Evolutionary conservation across 2,113 vertebrate species (phyloP), one percentile per base, ranked within the genome.

Genomic region (Motacilla tschutschensis): DNA sequence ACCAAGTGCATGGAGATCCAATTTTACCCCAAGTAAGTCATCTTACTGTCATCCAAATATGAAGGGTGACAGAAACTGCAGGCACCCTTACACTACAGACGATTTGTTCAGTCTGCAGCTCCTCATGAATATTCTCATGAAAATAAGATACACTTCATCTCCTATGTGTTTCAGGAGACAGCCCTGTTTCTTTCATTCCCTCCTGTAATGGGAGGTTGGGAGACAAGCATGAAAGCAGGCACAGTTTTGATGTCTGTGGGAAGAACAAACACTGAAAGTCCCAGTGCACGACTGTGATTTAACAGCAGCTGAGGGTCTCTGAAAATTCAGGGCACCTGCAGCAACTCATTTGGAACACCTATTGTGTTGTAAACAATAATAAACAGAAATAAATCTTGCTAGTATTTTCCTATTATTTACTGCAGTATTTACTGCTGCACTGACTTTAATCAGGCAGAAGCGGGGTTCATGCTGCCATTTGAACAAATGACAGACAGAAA

Each of bases 261-360:
- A 62, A 35, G 35, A 65, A 25, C 47, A 74, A 58, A 20, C 12
- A 21, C 36, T 26, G 58, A 6, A 40, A 33, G 9, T 16, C 33
- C 29, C 26, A 20, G 33, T 8, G 13, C 5, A 4, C 8, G 18
- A 51, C 50, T 43, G 20, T 0, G 0, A 67, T 75, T 75, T 60
- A 24, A 26, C 36, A 60, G 63, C 9, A 72, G 50, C 50, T 31
- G 21, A 55, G 8, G 14, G 24, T 31, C 43, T 67, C 63, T 5
- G 2, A 65, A 57, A 76, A 59, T 2, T 6, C 11, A 14, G 12
- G 29, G 10, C 58, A 81, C 22, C 12, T 48, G 74, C 8, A 74
- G 62, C 21, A 57, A 40, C 50, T 83, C 1, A 8, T 36, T 53
- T 85, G 38, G 35, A 79, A 64, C 24, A 24, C 1, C 0, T 36